These are phyloP conservation scores for Helarctos malayanus DNA, from an alignment of 2,797 vertebrate species.

Conservation along the genomic window DNA sequence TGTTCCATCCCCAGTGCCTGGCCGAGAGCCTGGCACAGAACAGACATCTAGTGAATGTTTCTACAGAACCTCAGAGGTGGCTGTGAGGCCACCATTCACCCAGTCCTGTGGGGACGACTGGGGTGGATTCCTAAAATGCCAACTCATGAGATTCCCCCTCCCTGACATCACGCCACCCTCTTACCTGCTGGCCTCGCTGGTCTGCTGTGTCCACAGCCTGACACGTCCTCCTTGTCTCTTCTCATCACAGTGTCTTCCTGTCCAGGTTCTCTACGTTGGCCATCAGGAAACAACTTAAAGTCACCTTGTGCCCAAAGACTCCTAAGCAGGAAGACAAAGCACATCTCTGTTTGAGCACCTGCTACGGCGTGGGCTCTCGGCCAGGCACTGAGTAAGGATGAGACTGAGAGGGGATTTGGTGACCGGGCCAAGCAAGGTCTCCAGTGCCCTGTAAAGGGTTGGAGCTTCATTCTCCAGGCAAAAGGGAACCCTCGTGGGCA, in stretches of 20 bases:
- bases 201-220: background rate
- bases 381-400: background rate
- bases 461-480: background rate
- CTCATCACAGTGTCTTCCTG: background rate
- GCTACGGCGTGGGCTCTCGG: background rate
- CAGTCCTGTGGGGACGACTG: background rate
- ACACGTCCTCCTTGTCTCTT: background rate
- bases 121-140: background rate
- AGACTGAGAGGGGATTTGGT: background rate
- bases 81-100: background rate
- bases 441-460: background rate
- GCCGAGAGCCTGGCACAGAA: background rate
- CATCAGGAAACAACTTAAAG: background rate
- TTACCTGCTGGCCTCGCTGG: accelerated
- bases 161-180: background rate
- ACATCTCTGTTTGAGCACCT: background rate
- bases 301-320: background rate
- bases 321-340: background rate
- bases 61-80: background rate
- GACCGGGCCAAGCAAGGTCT: background rate
- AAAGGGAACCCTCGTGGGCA: background rate
- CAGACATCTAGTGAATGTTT: background rate
- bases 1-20: background rate
- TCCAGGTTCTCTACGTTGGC: background rate
- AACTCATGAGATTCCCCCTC: background rate